phyloP scores from a whole-genome alignment of 2,113 vertebrate genomes.

The Zingel zingel region DNA sequence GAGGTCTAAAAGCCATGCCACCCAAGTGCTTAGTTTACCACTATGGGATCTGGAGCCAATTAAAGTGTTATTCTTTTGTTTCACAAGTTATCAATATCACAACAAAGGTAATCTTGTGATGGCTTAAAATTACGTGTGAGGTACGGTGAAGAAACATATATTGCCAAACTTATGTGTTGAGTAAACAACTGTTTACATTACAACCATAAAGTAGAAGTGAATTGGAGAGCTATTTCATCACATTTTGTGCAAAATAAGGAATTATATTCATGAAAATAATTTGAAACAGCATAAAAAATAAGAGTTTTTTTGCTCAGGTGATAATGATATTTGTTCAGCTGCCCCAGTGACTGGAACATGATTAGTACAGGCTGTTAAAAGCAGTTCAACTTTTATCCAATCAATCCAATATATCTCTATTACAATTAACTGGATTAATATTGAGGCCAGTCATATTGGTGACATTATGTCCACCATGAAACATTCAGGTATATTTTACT shows the following conservation, averaged over 20 bases:
- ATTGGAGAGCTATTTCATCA: not conserved
- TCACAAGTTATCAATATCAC: not conserved
- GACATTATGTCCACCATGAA: constrained; percentile 1
- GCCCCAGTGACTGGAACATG: not conserved
- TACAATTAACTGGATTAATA: not conserved
- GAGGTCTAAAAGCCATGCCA: constrained; percentile 39
- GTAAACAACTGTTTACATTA: not conserved
- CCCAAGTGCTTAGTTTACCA: constrained; percentile 39
- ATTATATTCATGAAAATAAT: not conserved
- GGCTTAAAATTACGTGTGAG: not conserved
- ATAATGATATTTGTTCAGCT: not conserved
- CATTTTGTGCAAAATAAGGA: not conserved
- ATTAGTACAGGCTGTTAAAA: not conserved
- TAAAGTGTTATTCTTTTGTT: not conserved
- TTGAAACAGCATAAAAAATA: not conserved
- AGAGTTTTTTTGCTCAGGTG: not conserved
- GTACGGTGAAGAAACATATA: not conserved
- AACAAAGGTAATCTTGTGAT: not conserved
- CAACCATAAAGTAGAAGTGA: not conserved
- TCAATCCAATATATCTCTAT: not conserved
- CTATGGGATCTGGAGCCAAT: constrained; percentile 7
- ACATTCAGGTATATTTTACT: not conserved
- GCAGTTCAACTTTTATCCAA: not conserved
- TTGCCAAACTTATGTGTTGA: not conserved
- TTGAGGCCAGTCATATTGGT: not conserved